These are phyloP conservation scores for Podarcis lilfordi DNA, from an alignment of 2,797 vertebrate species.

Conservation along the genomic window DNA sequence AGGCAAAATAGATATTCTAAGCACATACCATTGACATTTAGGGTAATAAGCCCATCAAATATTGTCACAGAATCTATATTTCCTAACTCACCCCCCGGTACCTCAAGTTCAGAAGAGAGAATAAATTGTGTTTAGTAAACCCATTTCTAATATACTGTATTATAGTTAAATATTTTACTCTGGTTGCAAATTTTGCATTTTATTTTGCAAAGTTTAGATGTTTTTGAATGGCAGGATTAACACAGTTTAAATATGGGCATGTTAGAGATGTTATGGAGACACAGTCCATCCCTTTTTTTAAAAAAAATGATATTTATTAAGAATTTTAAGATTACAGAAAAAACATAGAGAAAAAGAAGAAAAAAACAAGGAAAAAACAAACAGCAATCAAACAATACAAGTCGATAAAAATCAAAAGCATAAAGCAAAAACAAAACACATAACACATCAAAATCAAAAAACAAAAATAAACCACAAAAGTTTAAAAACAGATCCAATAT, in stretches of 20 bases:
- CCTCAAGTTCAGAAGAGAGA: not conserved
- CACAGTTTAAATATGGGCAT: not conserved
- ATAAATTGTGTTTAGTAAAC: not conserved
- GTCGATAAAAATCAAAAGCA: no score
- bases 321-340: no score
- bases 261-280: not conserved
- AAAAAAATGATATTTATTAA: no score
- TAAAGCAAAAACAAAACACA: no score
- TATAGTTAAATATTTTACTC: not conserved
- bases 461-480: no score
- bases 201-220: not conserved
- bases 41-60: not conserved
- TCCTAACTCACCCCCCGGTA: not conserved
- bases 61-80: not conserved
- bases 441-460: no score
- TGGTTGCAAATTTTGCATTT: not conserved
- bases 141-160: not conserved
- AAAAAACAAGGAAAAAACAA: no score
- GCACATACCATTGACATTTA: not conserved
- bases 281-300: not conserved
- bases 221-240: not conserved
- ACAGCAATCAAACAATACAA: no score
- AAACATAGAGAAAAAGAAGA: no score
- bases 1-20: not conserved
- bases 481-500: no score